phyloP scores from a whole-genome alignment of 2,113 vertebrate genomes.

The Echinops telfairi region DNA sequence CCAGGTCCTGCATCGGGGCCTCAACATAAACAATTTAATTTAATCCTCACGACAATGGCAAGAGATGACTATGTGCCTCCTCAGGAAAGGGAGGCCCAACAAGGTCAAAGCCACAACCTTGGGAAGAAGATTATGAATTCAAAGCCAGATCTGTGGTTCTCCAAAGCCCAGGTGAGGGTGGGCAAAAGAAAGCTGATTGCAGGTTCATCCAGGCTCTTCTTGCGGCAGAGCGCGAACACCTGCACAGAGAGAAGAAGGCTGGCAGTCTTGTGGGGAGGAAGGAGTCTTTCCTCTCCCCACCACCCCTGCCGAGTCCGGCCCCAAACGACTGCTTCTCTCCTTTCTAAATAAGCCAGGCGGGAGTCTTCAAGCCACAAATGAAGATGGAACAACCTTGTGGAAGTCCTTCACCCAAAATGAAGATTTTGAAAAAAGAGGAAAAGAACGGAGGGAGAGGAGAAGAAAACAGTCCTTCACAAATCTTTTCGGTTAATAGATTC shows the following conservation, averaged over 20 bases:
- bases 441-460: conserved; percentile 9
- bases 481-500: conserved; percentile 90
- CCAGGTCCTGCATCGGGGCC: neutral
- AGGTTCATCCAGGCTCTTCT: neutral
- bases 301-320: conserved; percentile 10
- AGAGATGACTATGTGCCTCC: neutral
- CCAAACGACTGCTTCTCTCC: neutral
- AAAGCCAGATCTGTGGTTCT: neutral
- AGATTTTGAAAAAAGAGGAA: conserved; percentile 48
- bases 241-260: neutral
- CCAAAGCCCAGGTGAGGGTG: neutral
- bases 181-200: neutral
- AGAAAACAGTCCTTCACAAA: conserved; percentile 84
- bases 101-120: neutral
- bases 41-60: neutral
- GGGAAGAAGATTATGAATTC: neutral
- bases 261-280: neutral
- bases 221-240: neutral
- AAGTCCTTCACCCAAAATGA: conserved; percentile 73
- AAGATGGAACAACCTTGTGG: conserved; percentile 79
- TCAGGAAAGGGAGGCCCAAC: neutral
- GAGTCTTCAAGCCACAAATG: conserved; percentile 49
- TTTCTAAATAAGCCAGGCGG: neutral
- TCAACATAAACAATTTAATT: neutral
- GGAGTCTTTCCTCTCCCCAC: neutral